Evolutionary conservation across 2,888 invertebrate genomes (phyloP).

Genomic region (Acleris emargana): DNA sequence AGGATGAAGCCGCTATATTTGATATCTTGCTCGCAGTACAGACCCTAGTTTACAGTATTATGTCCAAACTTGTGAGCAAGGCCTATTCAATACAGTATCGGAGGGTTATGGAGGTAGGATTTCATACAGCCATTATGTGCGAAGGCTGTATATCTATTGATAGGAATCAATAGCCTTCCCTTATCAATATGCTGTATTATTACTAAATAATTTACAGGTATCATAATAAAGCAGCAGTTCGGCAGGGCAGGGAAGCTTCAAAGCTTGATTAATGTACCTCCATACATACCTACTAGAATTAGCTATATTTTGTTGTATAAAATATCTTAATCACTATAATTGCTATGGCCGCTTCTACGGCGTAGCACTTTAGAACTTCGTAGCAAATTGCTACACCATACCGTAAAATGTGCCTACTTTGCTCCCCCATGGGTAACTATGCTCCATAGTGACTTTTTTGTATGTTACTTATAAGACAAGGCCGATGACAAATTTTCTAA

Average conservation of each 20-base stretch:
- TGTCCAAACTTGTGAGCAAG: constrained; percentile 49
- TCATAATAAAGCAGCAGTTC: too few relatives aligned
- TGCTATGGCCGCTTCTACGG: constrained; percentile 7
- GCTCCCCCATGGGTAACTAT: too few relatives aligned
- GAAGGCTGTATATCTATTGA: constrained; percentile 18
- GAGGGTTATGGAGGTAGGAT: constrained; percentile 23
- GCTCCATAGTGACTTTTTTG: too few relatives aligned
- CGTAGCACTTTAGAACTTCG: constrained; percentile 17
- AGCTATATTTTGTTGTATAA: too few relatives aligned
- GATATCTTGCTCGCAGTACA: constrained; percentile 59
- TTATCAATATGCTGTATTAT: too few relatives aligned
- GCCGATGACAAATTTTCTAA: too few relatives aligned
- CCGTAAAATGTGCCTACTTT: too few relatives aligned
- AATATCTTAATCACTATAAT: constrained; percentile 1
- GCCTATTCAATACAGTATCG: constrained; percentile 53
- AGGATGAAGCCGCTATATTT: constrained; percentile 52
- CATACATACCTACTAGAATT: too few relatives aligned
- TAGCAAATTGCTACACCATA: constrained; percentile 11
- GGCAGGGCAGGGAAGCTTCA: too few relatives aligned
- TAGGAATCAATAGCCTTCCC: neutral
- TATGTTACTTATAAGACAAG: too few relatives aligned
- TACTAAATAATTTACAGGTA: too few relatives aligned
- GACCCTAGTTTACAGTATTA: constrained; percentile 54
- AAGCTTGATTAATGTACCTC: too few relatives aligned
- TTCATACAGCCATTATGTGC: constrained; percentile 18